Conservation (phyloP, 2,113 vertebrate genomes). For the Hypocryptadius cinnamomeus region DNA sequence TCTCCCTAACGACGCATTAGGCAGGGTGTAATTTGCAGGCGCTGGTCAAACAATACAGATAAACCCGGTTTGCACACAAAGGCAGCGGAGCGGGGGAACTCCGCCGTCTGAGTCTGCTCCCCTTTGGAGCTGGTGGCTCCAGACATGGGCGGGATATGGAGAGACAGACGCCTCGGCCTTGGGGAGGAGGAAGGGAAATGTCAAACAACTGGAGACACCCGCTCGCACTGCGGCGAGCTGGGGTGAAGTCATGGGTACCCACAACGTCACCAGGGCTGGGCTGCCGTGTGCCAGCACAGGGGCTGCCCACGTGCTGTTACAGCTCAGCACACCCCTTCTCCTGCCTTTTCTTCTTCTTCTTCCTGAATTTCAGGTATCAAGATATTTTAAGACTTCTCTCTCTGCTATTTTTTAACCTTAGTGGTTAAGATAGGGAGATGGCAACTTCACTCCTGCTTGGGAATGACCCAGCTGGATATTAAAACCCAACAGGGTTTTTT, state of each 20-base stretch:
- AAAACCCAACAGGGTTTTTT: background rate
- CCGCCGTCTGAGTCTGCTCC: background rate
- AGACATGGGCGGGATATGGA: background rate
- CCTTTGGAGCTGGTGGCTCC: background rate
- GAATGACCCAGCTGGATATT: background rate
- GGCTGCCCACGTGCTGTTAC: background rate
- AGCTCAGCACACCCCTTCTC: background rate
- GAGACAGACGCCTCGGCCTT: background rate
- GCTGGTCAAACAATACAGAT: conserved; percentile 43
- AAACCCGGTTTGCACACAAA: conserved; percentile 14
- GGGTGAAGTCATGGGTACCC: background rate
- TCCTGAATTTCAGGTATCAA: background rate
- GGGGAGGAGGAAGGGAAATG: background rate
- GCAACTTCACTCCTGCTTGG: background rate
- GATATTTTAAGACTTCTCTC: background rate
- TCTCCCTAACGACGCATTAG: conserved; percentile 26
- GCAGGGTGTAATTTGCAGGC: conserved; percentile 34
- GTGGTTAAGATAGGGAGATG: background rate
- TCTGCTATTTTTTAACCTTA: background rate
- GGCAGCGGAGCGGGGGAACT: conserved; percentile 10
- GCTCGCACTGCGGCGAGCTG: accelerated
- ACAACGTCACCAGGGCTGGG: background rate
- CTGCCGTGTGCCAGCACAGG: background rate
- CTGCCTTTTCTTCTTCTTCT: background rate
- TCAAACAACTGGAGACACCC: background rate